A percentile compares a stretch with the other conserved stretches of the same genome.
phyloP scores from a whole-genome alignment of 2,113 vertebrate species.

The Pseudopipra pipra region DNA sequence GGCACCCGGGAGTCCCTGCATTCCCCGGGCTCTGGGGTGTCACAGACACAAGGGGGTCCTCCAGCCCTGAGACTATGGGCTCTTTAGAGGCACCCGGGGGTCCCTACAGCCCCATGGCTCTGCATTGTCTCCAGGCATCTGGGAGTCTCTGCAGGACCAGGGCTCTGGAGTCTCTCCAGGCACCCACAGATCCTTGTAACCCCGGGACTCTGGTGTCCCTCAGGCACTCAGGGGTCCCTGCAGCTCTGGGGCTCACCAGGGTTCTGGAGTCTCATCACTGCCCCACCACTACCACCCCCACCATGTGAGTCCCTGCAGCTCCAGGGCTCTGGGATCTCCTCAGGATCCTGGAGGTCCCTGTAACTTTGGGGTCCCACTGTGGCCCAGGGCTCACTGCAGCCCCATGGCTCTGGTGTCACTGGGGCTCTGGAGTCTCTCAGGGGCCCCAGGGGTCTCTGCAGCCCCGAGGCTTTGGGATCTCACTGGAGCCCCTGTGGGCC shows the following conservation, averaged over 20 bases:
- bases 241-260: neutral
- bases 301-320: neutral
- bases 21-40: neutral
- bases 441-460: rapidly evolving
- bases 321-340: neutral
- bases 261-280: neutral
- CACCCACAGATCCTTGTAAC: neutral
- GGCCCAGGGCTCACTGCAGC: neutral
- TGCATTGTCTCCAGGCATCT: no score
- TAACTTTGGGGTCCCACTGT: neutral
- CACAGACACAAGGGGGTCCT: neutral
- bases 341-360: neutral
- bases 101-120: neutral
- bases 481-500: no score
- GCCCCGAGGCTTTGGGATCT: neutral
- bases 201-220: neutral
- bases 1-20: neutral
- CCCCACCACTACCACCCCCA: neutral
- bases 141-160: neutral
- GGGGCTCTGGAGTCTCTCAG: neutral
- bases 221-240: neutral
- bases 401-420: neutral
- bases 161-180: neutral
- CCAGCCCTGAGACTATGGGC: neutral
- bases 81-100: neutral